Conservation (phyloP, 1,140 invertebrate genomes). For the Zeugodacus cucurbitae region DNA sequence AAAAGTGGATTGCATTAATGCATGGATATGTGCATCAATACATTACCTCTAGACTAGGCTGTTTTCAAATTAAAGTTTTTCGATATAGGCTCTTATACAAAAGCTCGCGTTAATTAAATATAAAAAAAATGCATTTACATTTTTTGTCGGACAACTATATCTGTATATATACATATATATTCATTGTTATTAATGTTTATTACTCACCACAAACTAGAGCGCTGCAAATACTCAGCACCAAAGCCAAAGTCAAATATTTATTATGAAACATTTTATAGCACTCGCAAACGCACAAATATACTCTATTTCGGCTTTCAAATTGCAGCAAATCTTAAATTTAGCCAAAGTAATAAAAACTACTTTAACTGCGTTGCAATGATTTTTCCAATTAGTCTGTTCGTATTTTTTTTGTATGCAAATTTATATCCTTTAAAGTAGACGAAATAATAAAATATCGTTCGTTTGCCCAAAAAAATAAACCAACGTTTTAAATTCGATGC, state of each 20-base stretch:
- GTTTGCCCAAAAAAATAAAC: not conserved
- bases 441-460: not conserved
- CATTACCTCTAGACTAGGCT: no score
- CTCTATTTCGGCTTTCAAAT: not conserved
- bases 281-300: not conserved
- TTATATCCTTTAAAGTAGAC: not conserved
- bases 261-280: conserved; percentile 39
- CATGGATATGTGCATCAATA: no score
- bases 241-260: conserved; percentile 24
- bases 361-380: not conserved
- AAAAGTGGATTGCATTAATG: not conserved
- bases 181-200: not conserved
- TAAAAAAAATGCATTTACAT: no score
- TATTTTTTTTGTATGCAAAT: not conserved
- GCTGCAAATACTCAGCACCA: conserved; percentile 13
- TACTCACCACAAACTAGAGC: conserved; percentile 40
- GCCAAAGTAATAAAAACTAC: no score
- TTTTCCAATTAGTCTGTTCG: not conserved
- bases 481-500: not conserved
- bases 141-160: no score
- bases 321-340: not conserved
- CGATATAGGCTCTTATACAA: no score
- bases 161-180: no score
- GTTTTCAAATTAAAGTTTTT: no score
- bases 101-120: no score